Conservation (phyloP, 2,888 invertebrate genomes). For the Dendrolimus pini region DNA sequence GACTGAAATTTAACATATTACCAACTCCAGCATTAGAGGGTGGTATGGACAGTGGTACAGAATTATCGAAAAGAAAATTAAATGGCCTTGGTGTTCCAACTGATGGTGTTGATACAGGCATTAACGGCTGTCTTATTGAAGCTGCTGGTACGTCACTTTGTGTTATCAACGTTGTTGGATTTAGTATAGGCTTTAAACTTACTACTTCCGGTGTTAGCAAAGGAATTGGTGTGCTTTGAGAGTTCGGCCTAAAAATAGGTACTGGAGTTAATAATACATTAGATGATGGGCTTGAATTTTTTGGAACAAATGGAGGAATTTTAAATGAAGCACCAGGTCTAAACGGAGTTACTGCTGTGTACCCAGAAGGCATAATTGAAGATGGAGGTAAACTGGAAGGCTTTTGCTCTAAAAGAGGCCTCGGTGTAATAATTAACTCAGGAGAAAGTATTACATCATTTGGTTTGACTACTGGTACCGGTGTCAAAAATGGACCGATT, state of each 20-base stretch:
- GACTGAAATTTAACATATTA: no score
- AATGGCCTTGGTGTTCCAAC: background rate
- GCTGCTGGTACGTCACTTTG: background rate
- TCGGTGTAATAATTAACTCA: background rate
- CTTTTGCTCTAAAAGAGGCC: background rate
- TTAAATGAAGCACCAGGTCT: background rate
- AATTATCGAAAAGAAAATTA: background rate
- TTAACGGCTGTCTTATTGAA: background rate
- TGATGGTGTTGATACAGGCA: background rate
- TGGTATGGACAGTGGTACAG: background rate
- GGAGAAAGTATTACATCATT: background rate
- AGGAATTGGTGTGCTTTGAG: background rate
- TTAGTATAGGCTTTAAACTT: background rate
- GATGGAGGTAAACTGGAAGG: background rate
- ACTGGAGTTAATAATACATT: background rate
- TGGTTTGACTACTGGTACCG: background rate
- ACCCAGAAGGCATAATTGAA: background rate
- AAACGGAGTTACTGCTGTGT: background rate
- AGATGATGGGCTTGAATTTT: background rate
- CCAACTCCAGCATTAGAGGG: background rate
- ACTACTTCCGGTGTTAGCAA: background rate
- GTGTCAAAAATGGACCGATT: background rate
- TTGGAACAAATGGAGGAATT: background rate
- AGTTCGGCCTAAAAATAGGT: background rate
- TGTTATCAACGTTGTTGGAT: background rate